These are phyloP conservation scores for Temnothorax curvispinosus DNA, from an alignment of 1,140 invertebrate species.

Conservation along the genomic window DNA sequence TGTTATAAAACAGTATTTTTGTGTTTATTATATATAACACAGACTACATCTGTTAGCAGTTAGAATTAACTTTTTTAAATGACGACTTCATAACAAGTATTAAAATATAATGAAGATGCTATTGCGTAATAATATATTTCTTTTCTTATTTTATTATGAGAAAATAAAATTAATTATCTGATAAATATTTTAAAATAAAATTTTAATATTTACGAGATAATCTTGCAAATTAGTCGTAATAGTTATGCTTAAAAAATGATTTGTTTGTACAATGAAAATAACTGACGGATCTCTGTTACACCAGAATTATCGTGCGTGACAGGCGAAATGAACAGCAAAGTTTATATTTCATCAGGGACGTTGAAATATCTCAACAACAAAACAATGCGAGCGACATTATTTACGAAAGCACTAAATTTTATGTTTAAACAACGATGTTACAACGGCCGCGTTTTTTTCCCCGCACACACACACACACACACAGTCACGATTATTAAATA, in stretches of 20 bases:
- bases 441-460: background rate
- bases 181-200: background rate
- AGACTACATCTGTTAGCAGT: background rate
- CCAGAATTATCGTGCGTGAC: background rate
- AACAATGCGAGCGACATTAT: slow-evolving; percentile 38
- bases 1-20: background rate
- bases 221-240: background rate
- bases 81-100: background rate
- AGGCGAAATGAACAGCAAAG: background rate
- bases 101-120: background rate
- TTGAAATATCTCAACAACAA: slow-evolving; percentile 23
- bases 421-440: slow-evolving; percentile 23
- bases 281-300: background rate
- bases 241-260: background rate
- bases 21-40: background rate
- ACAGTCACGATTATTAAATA: slow-evolving; percentile 45
- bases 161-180: background rate
- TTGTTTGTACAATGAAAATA: background rate
- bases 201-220: background rate
- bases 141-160: background rate
- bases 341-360: slow-evolving; percentile 46
- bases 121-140: background rate
- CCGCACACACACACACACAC: no score
- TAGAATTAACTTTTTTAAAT: background rate
- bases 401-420: slow-evolving; percentile 35